These are phyloP conservation scores for Caenorhabditis afra DNA, from an alignment of 2,888 invertebrate genomes.

Conservation along the genomic window DNA sequence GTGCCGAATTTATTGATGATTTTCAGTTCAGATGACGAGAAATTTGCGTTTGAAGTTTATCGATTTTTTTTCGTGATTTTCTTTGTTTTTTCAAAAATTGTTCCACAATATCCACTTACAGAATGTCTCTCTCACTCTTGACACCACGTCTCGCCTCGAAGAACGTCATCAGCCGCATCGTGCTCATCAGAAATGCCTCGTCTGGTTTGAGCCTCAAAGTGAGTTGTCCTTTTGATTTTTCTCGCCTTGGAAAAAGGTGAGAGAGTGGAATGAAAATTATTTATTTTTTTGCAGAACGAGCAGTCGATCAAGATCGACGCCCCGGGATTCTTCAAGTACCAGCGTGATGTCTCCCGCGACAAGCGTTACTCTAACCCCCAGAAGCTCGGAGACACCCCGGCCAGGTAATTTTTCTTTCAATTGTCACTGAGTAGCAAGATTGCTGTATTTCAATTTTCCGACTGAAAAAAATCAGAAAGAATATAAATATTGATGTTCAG, in stretches of 20 bases:
- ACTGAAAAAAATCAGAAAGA: neutral
- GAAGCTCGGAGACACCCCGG: constrained; percentile 75
- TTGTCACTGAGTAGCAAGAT: too few relatives aligned
- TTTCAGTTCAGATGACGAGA: neutral
- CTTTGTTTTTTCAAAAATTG: too few relatives aligned
- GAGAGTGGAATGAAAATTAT: too few relatives aligned
- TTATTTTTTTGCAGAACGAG: constrained; percentile 43
- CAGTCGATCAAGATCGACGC: constrained; percentile 63
- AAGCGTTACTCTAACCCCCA: constrained; percentile 73
- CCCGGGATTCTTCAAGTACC: constrained; percentile 75
- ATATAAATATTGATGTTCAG: constrained; percentile 54
- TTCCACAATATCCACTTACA: constrained; percentile 38
- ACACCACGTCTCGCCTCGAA: constrained; percentile 72
- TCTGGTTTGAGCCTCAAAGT: constrained; percentile 50
- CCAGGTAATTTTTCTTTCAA: too few relatives aligned
- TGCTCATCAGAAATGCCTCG: constrained; percentile 64
- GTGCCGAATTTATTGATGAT: neutral
- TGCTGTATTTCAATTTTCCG: too few relatives aligned
- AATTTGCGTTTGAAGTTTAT: neutral
- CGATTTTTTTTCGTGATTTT: constrained; percentile 10
- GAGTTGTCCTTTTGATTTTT: constrained; percentile 4
- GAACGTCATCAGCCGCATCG: constrained; percentile 61
- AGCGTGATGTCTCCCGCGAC: constrained; percentile 76
- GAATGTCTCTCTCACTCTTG: constrained; percentile 74
- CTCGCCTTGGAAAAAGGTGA: neutral